Percentiles rank a stretch among this genome's conserved stretches.
These are phyloP conservation scores for Acanthosoma haemorrhoidale DNA, from an alignment of 2,888 invertebrate species.

Conservation along the genomic window DNA sequence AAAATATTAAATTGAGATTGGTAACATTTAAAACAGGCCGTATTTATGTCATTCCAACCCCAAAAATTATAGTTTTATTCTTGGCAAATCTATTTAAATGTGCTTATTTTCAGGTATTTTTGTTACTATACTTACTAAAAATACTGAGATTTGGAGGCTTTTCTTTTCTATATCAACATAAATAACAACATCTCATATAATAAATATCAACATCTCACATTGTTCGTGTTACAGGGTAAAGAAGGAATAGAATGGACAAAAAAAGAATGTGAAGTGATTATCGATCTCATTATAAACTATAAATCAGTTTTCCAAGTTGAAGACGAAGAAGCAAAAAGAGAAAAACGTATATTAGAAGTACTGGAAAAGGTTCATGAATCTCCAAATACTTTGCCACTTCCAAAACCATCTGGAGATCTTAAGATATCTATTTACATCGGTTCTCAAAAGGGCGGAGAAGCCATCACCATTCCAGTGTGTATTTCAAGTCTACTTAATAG, in stretches of 20 bases:
- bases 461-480: constrained; percentile 58
- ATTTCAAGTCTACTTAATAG: background rate
- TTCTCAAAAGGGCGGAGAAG: constrained; percentile 55
- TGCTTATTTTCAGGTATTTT: too few species aligned
- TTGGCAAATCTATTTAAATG: too few species aligned
- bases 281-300: constrained; percentile 69
- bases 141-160: too few species aligned
- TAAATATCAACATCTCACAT: background rate
- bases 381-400: constrained; percentile 52
- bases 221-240: constrained; percentile 33
- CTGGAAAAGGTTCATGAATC: constrained; percentile 56
- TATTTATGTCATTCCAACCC: too few species aligned
- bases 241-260: constrained; percentile 51
- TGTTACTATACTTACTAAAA: background rate
- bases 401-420: constrained; percentile 67
- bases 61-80: too few species aligned
- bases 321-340: constrained; percentile 66
- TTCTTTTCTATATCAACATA: background rate
- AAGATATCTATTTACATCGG: constrained; percentile 72
- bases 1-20: too few species aligned
- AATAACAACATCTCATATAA: background rate
- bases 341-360: constrained; percentile 68
- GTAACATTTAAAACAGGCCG: too few species aligned
- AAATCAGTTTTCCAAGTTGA: constrained; percentile 75
- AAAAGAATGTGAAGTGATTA: constrained; percentile 67